phyloP scores from a whole-genome alignment of 2,797 vertebrate genomes.

The Craterocephalus amniculus region DNA sequence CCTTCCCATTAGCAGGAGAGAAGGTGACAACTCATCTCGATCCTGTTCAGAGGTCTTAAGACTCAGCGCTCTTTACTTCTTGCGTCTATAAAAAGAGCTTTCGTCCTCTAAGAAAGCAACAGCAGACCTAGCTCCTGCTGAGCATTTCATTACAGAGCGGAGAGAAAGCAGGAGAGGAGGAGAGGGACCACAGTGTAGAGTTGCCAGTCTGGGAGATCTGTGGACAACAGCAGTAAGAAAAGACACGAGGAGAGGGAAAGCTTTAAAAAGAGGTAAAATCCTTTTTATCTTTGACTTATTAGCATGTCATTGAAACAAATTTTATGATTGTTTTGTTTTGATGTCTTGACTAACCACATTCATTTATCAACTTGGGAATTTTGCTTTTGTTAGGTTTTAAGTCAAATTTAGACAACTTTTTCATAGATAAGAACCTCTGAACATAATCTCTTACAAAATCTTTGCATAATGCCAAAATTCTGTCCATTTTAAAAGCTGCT shows the following conservation, averaged over 20 bases:
- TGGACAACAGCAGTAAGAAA: slow-evolving; percentile 36
- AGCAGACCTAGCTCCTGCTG: slow-evolving; percentile 47
- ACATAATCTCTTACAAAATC: neutral
- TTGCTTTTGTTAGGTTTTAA: neutral
- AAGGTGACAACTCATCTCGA: slow-evolving; percentile 65
- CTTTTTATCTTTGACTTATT: neutral
- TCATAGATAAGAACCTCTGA: neutral
- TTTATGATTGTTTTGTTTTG: neutral
- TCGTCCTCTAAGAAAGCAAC: slow-evolving; percentile 51
- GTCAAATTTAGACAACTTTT: neutral
- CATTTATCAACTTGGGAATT: neutral
- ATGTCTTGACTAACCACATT: neutral
- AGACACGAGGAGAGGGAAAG: slow-evolving; percentile 28
- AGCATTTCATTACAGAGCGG: slow-evolving; percentile 50
- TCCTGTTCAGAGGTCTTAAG: slow-evolving; percentile 71
- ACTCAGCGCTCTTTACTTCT: slow-evolving; percentile 37
- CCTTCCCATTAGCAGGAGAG: slow-evolving; percentile 44
- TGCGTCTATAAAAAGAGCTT: slow-evolving; percentile 74
- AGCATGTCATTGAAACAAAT: neutral
- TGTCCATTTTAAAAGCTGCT: slow-evolving; percentile 26
- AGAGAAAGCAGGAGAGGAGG: slow-evolving; percentile 49
- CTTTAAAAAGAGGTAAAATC: slow-evolving; percentile 51
- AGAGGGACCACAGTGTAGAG: slow-evolving; percentile 52
- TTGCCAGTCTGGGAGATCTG: slow-evolving; percentile 48
- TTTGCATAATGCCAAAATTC: neutral